These are phyloP conservation scores for Illadopsis cleaveri DNA, from an alignment of 2,113 vertebrate genomes.

Conservation along the genomic window DNA sequence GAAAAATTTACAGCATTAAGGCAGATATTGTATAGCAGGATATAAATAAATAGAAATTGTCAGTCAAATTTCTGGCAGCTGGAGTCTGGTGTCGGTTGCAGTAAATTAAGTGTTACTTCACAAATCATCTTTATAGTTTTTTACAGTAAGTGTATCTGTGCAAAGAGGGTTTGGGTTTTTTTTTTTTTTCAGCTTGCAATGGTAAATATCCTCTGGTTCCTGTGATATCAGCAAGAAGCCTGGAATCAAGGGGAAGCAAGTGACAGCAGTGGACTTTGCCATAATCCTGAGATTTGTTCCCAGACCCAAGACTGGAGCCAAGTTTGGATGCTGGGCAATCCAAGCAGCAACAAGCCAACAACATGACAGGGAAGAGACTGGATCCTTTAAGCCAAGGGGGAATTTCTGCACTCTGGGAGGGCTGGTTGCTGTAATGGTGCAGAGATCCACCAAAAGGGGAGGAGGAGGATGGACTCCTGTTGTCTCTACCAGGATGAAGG, in stretches of 20 bases:
- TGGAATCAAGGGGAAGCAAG: not conserved
- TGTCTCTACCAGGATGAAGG: not conserved
- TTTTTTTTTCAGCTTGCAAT: not conserved
- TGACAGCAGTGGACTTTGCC: not conserved
- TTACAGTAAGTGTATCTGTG: conserved; percentile 14
- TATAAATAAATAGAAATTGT: conserved; percentile 78
- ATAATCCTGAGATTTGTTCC: not conserved
- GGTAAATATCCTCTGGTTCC: not conserved
- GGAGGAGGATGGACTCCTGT: not conserved
- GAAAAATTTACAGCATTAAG: conserved; percentile 75
- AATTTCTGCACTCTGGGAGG: not conserved
- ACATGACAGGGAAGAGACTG: not conserved
- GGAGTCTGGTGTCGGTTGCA: conserved; percentile 45
- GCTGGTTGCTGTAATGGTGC: not conserved
- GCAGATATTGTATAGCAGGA: conserved; percentile 65
- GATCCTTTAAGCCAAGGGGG: not conserved
- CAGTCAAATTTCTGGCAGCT: conserved; percentile 73
- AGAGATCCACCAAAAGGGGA: not conserved
- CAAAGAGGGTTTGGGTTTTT: not conserved
- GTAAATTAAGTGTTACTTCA: conserved; percentile 67
- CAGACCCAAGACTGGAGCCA: not conserved
- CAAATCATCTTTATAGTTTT: conserved; percentile 70
- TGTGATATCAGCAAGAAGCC: not conserved
- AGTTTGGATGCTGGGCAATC: not conserved
- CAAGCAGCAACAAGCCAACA: not conserved